Percentiles rank a stretch among this genome's conserved stretches.
Evolutionary conservation across 2,888 invertebrate species (phyloP).

Genomic region (Drosophila nr. perissopoda): DNA sequence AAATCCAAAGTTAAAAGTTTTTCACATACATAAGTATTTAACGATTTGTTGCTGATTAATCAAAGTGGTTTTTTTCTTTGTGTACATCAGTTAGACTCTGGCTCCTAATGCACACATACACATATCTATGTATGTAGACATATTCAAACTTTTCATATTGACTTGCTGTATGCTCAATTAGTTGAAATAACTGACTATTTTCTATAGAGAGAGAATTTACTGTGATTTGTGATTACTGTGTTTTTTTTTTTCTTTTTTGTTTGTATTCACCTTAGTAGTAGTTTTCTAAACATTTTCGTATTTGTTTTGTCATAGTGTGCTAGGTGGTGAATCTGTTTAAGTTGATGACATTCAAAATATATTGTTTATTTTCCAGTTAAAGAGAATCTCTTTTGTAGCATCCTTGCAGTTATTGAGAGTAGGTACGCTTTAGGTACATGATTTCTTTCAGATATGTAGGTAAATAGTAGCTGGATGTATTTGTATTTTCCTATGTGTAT

Average conservation of each 20-base stretch:
- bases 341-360: conserved; percentile 31
- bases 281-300: conserved; percentile 62
- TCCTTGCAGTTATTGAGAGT: conserved; percentile 23
- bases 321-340: conserved; percentile 15
- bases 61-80: conserved; percentile 2
- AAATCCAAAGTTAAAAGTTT: conserved; percentile 38
- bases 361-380: conserved; percentile 28
- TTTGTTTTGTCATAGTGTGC: conserved; percentile 17
- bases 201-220: neutral
- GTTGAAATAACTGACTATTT: conserved; percentile 14
- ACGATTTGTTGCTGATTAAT: conserved; percentile 35
- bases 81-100: conserved; percentile 28
- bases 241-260: conserved; percentile 16
- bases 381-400: conserved; percentile 4
- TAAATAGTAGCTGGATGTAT: conserved; percentile 5
- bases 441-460: conserved; percentile 22
- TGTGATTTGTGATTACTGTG: conserved; percentile 23
- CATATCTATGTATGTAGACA: conserved; percentile 12
- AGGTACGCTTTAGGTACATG: conserved; percentile 69
- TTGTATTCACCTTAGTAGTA: conserved; percentile 73
- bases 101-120: conserved; percentile 13
- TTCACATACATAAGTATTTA: conserved; percentile 45
- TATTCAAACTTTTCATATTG: conserved; percentile 61
- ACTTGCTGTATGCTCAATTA: conserved; percentile 39
- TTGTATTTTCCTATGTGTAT: conserved; percentile 6